Evolutionary conservation across 2,113 vertebrate genomes (phyloP).

Genomic region (Sphyrna mokarran): DNA sequence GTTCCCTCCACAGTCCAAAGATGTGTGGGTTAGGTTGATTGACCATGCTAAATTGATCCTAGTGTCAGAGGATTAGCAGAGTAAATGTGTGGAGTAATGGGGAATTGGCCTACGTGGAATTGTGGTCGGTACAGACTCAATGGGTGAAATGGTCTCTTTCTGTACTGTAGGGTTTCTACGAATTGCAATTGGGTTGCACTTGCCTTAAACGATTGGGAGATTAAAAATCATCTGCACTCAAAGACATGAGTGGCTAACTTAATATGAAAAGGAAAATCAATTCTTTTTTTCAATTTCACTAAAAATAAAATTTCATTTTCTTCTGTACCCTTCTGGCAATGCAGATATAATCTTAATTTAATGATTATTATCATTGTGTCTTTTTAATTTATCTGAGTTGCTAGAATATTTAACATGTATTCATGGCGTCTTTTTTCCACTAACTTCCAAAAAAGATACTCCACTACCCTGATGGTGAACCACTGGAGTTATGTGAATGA

Average conservation of each 20-base stretch:
- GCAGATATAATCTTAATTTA: neutral
- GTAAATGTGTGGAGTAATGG: no score
- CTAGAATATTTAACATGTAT: neutral
- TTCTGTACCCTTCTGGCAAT: neutral
- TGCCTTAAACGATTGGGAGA: neutral
- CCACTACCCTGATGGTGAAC: no score
- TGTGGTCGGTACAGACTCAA: neutral
- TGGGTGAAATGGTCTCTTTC: neutral
- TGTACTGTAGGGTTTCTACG: no score
- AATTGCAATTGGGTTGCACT: neutral
- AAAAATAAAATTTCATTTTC: slow-evolving; percentile 16
- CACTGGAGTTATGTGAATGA: neutral
- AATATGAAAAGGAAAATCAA: neutral
- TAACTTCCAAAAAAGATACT: neutral
- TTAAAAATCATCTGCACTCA: neutral
- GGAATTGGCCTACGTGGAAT: no score
- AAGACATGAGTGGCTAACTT: neutral
- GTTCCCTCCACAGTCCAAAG: no score
- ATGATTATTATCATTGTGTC: slow-evolving; percentile 16
- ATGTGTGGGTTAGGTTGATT: no score
- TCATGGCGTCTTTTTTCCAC: neutral
- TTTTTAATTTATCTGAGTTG: neutral
- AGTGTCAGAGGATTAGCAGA: no score
- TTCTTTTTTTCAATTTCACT: neutral
- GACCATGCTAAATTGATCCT: no score